These are phyloP conservation scores for Theodoxus fluviatilis DNA, from an alignment of 2,888 invertebrate genomes.

Conservation along the genomic window DNA sequence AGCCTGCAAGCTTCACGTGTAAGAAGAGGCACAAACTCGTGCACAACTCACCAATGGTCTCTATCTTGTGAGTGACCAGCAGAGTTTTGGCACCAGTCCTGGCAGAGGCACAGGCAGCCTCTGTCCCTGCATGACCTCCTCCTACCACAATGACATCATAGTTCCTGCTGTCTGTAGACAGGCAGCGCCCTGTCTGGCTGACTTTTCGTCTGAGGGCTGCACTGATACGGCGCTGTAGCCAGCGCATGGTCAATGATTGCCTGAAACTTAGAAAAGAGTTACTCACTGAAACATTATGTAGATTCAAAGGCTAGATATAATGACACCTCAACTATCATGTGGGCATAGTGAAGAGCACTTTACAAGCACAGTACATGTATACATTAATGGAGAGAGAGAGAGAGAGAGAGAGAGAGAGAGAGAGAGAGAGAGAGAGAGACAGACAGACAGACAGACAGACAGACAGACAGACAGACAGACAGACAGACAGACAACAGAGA, in stretches of 20 bases:
- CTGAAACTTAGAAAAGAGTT: no score
- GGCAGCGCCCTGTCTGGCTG: background rate
- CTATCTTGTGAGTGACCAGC: constrained; percentile 82
- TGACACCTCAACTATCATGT: no score
- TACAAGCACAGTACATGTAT: no score
- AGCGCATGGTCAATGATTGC: no score
- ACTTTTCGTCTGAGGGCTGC: no score
- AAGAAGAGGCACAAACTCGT: no score
- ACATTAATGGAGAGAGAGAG: no score
- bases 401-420: background rate
- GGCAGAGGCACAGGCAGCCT: constrained; percentile 83
- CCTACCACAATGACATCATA: constrained; percentile 84
- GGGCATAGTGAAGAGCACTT: no score
- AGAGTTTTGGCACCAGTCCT: constrained; percentile 82
- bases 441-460: background rate
- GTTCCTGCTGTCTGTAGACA: background rate
- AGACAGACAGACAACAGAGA: background rate
- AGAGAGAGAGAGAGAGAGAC: no score
- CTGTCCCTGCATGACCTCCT: constrained; percentile 90
- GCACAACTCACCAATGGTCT: constrained; percentile 78
- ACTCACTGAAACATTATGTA: background rate
- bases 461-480: background rate
- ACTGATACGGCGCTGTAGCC: no score
- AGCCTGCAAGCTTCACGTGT: no score
- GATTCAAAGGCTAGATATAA: no score